Conservation (phyloP, 2,888 invertebrate species). For the Camptogramma bilineatum region DNA sequence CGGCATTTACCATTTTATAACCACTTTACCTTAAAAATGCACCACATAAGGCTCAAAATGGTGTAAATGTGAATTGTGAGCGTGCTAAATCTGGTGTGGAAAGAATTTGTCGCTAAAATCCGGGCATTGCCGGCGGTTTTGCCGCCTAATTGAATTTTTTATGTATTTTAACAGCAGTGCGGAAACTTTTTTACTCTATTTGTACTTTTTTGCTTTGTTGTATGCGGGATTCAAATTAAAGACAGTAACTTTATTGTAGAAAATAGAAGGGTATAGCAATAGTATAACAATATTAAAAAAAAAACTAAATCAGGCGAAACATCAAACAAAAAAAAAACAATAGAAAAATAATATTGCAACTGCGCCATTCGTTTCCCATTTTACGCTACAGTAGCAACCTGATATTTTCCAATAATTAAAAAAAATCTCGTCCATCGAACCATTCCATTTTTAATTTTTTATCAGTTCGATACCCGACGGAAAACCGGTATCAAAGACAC, state of each 20-base stretch:
- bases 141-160: slow-evolving; percentile 73
- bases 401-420: slow-evolving; percentile 44
- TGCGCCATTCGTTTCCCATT: slow-evolving; percentile 31
- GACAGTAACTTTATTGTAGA: too few species aligned
- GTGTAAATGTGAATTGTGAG: slow-evolving; percentile 32
- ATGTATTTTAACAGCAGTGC: slow-evolving; percentile 53
- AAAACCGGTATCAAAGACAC: slow-evolving; percentile 35
- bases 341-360: slow-evolving; percentile 5
- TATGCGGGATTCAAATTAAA: slow-evolving; percentile 17
- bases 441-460: slow-evolving; percentile 35
- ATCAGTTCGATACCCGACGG: slow-evolving; percentile 25
- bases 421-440: slow-evolving; percentile 29
- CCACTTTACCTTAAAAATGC: slow-evolving; percentile 46
- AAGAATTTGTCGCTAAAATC: slow-evolving; percentile 68
- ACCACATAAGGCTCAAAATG: slow-evolving; percentile 49
- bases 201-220: slow-evolving; percentile 17
- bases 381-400: slow-evolving; percentile 26
- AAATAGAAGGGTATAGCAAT: too few species aligned
- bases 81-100: slow-evolving; percentile 40
- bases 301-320: background rate
- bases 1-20: slow-evolving; percentile 43
- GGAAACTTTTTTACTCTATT: slow-evolving; percentile 44
- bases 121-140: slow-evolving; percentile 53
- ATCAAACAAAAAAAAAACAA: background rate
- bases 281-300: background rate